phyloP scores from a whole-genome alignment of 2,113 vertebrate genomes.

The Probosciger aterrimus region DNA sequence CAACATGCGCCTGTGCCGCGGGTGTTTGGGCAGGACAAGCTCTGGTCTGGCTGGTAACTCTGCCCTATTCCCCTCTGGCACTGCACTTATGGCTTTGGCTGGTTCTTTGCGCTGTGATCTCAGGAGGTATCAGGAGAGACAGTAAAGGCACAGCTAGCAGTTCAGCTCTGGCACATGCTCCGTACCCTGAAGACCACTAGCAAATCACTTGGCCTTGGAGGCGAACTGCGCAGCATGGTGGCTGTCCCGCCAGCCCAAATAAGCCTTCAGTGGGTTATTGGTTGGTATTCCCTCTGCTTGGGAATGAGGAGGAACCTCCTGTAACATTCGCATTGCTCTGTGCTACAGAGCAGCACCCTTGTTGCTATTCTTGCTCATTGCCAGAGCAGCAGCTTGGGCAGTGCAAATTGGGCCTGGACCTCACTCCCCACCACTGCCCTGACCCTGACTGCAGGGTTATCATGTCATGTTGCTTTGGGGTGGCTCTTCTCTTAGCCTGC shows the following conservation, averaged over 20 bases:
- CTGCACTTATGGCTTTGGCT: neutral
- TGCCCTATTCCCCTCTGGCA: neutral
- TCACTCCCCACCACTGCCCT: fast-evolving
- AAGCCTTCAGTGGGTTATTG: neutral
- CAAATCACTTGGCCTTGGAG: neutral
- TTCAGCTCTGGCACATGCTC: neutral
- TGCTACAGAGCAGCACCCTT: neutral
- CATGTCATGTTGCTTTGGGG: neutral
- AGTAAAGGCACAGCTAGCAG: neutral
- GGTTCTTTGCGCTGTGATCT: neutral
- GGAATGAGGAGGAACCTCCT: neutral
- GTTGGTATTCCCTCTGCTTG: neutral
- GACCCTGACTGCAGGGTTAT: neutral
- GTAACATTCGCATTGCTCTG: fast-evolving
- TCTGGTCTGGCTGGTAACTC: neutral
- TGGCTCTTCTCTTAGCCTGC: neutral
- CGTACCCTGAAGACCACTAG: neutral
- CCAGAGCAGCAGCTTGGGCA: neutral
- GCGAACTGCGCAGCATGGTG: fast-evolving
- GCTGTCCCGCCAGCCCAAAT: neutral
- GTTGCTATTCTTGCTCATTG: neutral
- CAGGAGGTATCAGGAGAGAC: neutral
- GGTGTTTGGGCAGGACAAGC: neutral
- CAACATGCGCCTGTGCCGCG: fast-evolving
- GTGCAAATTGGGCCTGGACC: neutral